Base-by-base conservation (phyloP, 2,888 invertebrate genomes). In the Noctuana brunneofusca region DNA sequence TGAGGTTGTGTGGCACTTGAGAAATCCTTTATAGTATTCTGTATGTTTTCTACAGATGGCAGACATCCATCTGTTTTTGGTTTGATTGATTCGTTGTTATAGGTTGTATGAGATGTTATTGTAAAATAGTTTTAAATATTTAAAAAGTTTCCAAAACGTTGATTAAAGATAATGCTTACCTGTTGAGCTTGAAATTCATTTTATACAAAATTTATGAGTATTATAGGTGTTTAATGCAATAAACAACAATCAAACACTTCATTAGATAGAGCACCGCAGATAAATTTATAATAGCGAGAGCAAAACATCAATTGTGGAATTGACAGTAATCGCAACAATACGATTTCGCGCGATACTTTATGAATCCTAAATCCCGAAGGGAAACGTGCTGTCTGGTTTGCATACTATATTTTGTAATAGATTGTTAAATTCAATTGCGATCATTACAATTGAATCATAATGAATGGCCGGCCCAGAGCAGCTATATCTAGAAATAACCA, bases 371-470 rank as follows among this genome's bases (percentile, higher is more conserved):
- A 48, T 60, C 54, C 54, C 16, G 38, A 16, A 24, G 24, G 22
- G 18, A 46, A 60, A 60, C 35, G 11, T 53, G 22, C 27, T 55
- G n/a, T 54, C 60, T 54, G 46, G 35, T 54, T 60, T 60, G 53
- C 60, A 60, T 60, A 54, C n/a, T 48, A 32, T 35, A 53, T 16
- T 54, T 60, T 35, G 35, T 48, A 60, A 27, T 54, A 54, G 35
- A 53, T 49, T 24, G 53, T 43, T 43, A 11, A 24, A 32, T 46
- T 30, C 59, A 53, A 46, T 59, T 35, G 48, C 46, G 22, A 35
- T 54, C 54, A 48, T 54, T 59, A 46, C 46, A 53, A 60, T 46
- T 53, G 59, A 53, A 24, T 60, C 9, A 9, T 8, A 35, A 56
- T 46, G 20, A 20, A 59, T 43, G 43, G 20, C 5, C 32, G 11